Evolutionary conservation across 2,113 vertebrate genomes (phyloP), one percentile per base, ranked within the genome.

Genomic region (Pedionomus torquatus): DNA sequence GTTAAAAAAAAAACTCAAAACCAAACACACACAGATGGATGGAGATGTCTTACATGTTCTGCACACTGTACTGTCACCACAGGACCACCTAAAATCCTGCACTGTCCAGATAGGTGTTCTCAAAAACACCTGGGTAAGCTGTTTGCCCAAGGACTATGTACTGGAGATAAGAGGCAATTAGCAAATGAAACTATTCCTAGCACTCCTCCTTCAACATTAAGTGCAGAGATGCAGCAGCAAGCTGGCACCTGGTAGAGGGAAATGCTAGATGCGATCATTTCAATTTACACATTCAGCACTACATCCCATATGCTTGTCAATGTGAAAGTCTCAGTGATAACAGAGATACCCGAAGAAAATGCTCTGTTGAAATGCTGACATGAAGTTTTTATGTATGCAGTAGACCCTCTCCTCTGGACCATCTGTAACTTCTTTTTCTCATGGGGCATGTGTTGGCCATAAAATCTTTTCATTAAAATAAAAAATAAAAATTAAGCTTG

Each of bases 201-300:
- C 96, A 97, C 61, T 94, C 91, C 95, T 96, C 94, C 83, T 79
- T 97, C 96, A 95, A 93, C 68, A 95, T 91, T 97, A 95, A 97
- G 86, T 74, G 84, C 82, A 95, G 94, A 97, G 94, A 92, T 70
- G 71, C 96, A 95, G 94, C 96, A 98, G 98, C 98, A 98, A 96
- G 90, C 93, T 96, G 49, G 97, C 98, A 98, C 98, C 98, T 98
- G 98, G 97, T 96, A 97, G 96, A 97, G 95, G 93, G 97, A 98
- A 97, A 98, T 93, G 97, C 98, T 98, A 97, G 96, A 98, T 98
- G 97, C 91, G 97, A 98, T 98, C 97, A 98, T 98, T 98, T 97
- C 97, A 98, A 98, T 98, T 98, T 98, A 98, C 98, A 98, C 98
- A 98, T 98, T 98, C 98, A 98, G 98, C 98, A 97, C 94, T 98